Base-by-base conservation (phyloP, 2,113 vertebrate genomes). In the Lagopus leucura region DNA sequence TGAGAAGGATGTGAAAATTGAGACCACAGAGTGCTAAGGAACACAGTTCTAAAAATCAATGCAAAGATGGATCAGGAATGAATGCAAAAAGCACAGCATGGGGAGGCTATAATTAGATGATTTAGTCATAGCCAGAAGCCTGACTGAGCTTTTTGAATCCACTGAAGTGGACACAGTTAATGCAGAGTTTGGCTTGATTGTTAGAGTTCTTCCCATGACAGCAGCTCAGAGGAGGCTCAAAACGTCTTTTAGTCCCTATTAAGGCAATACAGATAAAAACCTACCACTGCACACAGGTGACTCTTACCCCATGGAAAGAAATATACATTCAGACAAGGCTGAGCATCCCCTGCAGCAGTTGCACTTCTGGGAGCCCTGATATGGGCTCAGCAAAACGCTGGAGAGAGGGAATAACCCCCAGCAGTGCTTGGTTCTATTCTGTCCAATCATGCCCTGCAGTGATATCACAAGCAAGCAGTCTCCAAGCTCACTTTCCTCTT, bases 101-200 rank as follows among this genome's bases (percentile, higher is more conserved):
- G 94, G 72, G 82, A 93, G 61, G 65, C 94, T 96, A 96, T 96
- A 95, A 96, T 96, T 97, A 96, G 95, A 91, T 92, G 82, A 84
- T 93, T 90, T 94, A 96, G 94, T 95, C 93, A 94, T 95, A 89
- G 80, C 94, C 95, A 95, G 82, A 79, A 96, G 88, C 66, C 91
- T 95, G 91, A 76, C 94, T 95, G 90, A 94, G 93, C 95, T 95
- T 93, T 94, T 85, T 87, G 90, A 94, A 93, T 90, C 86, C 88
- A 85, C 94, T 94, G 63, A 96, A 95, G 95, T 93, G 94, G 96
- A 94, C 94, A 93, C 42, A 70, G 74, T 82, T 85, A 92, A 86
- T 85, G 86, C 45, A 88, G 76, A 91, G 54, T 55, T 90, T 88
- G 77, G 83, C 83, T 90, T 90, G 74, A 71, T 82, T 8, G 0